Conservation (phyloP, 2,113 vertebrate genomes). For the Daphoenositta chrysoptera region DNA sequence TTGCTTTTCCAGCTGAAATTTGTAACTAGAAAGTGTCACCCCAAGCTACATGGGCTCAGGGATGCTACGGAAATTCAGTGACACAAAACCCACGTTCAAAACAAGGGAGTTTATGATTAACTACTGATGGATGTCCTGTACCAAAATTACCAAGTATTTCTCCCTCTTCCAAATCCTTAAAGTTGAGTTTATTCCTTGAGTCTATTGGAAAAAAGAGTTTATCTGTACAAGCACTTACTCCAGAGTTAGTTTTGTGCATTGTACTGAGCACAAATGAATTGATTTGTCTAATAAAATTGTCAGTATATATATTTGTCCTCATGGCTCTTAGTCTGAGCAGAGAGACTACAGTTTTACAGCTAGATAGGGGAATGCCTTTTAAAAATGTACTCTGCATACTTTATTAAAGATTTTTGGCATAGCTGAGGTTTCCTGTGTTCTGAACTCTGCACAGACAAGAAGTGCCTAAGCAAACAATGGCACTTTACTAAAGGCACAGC, state of each 20-base stretch:
- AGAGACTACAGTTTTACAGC: background rate
- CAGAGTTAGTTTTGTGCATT: background rate
- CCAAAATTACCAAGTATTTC: background rate
- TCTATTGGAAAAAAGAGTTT: background rate
- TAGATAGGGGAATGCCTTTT: background rate
- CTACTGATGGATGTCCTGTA: background rate
- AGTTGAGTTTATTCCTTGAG: background rate
- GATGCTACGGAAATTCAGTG: background rate
- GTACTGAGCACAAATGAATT: background rate
- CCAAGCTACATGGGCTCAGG: rapidly evolving
- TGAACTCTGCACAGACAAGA: background rate
- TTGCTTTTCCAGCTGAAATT: background rate
- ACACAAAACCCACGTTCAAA: background rate
- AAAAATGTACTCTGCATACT: background rate
- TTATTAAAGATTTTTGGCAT: background rate
- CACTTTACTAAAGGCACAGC: background rate
- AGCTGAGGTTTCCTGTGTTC: slow-evolving; percentile 21
- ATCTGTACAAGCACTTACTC: background rate
- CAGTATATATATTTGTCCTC: background rate
- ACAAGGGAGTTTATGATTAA: background rate
- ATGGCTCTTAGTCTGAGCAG: background rate
- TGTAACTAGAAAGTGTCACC: background rate
- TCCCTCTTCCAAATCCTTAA: background rate
- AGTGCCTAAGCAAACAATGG: background rate
- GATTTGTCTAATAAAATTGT: background rate